Conservation (phyloP, 2,113 vertebrate species). For the Engystomops pustulosus region DNA sequence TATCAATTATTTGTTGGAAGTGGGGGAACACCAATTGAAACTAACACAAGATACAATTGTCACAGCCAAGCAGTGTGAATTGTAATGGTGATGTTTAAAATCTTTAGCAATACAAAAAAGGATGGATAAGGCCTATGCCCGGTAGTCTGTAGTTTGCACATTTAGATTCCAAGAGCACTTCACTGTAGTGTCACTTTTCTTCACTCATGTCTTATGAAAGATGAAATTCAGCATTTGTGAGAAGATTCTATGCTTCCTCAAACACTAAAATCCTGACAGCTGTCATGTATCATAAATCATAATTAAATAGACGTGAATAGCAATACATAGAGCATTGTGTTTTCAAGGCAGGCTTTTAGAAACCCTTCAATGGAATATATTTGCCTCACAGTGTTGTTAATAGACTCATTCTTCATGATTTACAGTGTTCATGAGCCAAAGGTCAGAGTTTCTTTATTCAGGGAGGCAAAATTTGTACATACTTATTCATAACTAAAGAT, state of each 20-base stretch:
- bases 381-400: background rate
- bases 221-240: conserved; percentile 35
- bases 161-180: conserved; percentile 14
- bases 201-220: conserved; percentile 24
- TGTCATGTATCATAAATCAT: conserved; percentile 39
- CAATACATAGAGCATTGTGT: conserved; percentile 9
- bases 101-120: conserved; percentile 13
- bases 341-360: conserved; percentile 24
- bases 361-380: conserved; percentile 7
- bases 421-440: background rate
- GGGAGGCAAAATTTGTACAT: background rate
- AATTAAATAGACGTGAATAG: conserved; percentile 51
- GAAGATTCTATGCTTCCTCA: conserved; percentile 41
- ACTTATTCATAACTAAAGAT: background rate
- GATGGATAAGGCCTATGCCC: conserved; percentile 39
- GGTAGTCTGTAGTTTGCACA: conserved; percentile 12
- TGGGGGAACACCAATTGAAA: too few relatives aligned
- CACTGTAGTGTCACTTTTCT: background rate
- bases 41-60: background rate
- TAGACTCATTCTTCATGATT: conserved; percentile 14
- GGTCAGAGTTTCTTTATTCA: background rate
- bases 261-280: conserved; percentile 54
- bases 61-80: conserved; percentile 14
- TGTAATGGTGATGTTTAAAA: background rate
- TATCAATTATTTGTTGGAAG: too few relatives aligned